These are phyloP conservation scores for Galbula dea DNA, from an alignment of 2,113 vertebrate species.

Conservation along the genomic window DNA sequence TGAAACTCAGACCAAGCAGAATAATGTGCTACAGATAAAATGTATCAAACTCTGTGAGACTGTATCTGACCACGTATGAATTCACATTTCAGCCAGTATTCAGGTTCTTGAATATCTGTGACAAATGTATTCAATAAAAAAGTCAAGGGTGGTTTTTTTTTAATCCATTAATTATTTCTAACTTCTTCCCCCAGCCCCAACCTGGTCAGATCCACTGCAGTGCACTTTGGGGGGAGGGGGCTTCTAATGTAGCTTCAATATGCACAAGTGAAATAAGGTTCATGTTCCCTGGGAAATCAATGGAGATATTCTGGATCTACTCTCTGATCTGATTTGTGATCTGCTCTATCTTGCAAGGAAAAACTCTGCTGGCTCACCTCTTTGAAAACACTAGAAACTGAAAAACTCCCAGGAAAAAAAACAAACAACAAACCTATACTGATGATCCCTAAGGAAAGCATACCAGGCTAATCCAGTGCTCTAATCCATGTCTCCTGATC, in stretches of 20 bases:
- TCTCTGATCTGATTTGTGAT: not conserved
- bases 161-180: not conserved
- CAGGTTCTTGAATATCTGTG: not conserved
- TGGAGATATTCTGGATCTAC: not conserved
- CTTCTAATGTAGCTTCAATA: not conserved
- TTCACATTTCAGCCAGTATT: not conserved
- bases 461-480: not conserved
- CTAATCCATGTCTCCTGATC: not conserved
- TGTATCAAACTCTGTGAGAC: not conserved
- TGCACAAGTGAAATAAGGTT: not conserved
- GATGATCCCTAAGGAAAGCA: not conserved
- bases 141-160: not conserved
- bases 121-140: not conserved
- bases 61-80: not conserved
- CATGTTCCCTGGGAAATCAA: not conserved
- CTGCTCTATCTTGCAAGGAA: not conserved
- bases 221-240: accelerated
- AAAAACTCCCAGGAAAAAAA: not conserved
- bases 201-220: not conserved
- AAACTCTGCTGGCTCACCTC: not conserved
- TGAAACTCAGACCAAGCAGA: not conserved
- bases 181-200: not conserved
- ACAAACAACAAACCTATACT: not conserved
- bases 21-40: not conserved
- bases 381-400: not conserved